phyloP scores from a whole-genome alignment of 1,140 invertebrate genomes.

The Aradophagus sp. region DNA sequence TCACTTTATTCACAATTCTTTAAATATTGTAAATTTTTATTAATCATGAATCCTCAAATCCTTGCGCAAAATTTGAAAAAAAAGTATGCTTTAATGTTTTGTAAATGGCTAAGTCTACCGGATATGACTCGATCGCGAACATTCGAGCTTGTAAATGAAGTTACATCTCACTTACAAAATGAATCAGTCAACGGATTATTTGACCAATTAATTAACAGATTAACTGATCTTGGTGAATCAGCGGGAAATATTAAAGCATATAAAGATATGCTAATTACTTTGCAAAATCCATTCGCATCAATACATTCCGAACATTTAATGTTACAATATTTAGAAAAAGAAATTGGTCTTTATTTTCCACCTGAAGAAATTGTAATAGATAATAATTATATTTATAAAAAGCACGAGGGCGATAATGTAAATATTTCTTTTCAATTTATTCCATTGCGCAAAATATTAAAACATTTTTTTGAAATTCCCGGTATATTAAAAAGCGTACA shows the following conservation, averaged over 20 bases:
- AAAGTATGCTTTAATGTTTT: neutral
- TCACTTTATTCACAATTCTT: too few relatives aligned
- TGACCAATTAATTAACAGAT: slow-evolving; percentile 4
- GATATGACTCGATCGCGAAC: slow-evolving; percentile 5
- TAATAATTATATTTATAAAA: slow-evolving; percentile 5
- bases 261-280: slow-evolving; percentile 2
- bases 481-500: slow-evolving; percentile 11
- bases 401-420: neutral
- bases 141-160: slow-evolving; percentile 14
- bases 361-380: slow-evolving; percentile 15
- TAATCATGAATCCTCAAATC: slow-evolving; percentile 8
- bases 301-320: slow-evolving; percentile 4
- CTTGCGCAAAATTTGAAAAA: slow-evolving; percentile 4
- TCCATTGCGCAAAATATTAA: slow-evolving; percentile 7
- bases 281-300: slow-evolving; percentile 18
- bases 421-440: slow-evolving; percentile 7
- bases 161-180: slow-evolving; percentile 8
- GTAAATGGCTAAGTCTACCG: slow-evolving; percentile 18
- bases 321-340: slow-evolving; percentile 15
- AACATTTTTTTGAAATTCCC: slow-evolving; percentile 27
- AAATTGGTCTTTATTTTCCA: slow-evolving; percentile 13
- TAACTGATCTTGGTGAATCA: slow-evolving; percentile 12
- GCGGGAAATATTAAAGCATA: slow-evolving; percentile 20
- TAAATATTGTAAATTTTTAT: too few relatives aligned
- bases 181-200: slow-evolving; percentile 2